Conservation (phyloP, 2,797 vertebrate genomes). For the Sebastes itinus region DNA sequence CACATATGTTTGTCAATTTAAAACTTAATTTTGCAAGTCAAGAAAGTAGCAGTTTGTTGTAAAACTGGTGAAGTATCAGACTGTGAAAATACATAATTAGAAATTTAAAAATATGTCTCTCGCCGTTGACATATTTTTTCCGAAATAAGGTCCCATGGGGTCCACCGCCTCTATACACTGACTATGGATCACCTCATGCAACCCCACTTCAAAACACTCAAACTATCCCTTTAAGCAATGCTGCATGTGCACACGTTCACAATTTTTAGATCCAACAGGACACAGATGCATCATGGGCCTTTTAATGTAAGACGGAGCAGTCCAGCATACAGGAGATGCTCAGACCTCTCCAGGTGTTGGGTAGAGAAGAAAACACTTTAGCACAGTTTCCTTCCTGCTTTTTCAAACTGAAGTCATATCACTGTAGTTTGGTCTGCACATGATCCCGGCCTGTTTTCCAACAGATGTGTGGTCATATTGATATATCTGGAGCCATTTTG, state of each 20-base stretch:
- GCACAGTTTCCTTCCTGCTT: conserved; percentile 4
- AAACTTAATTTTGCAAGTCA: no score
- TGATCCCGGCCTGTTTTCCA: conserved; percentile 9
- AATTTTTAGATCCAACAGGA: conserved; percentile 6
- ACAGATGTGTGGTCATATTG: conserved; percentile 19
- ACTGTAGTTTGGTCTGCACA: conserved; percentile 4
- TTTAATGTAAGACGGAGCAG: not conserved
- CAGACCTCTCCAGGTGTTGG: not conserved
- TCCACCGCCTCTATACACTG: no score
- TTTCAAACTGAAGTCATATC: conserved; percentile 14
- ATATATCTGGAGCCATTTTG: conserved; percentile 22
- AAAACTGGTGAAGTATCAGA: no score
- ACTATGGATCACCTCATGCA: no score
- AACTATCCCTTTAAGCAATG: not conserved
- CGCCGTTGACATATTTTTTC: no score
- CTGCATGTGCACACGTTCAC: conserved; percentile 16
- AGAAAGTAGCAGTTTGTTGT: no score
- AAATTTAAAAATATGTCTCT: no score
- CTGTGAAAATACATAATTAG: no score
- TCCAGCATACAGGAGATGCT: conserved; percentile 5
- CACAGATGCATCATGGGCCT: conserved; percentile 10
- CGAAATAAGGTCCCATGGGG: no score
- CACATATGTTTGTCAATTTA: no score
- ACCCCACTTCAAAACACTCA: no score
- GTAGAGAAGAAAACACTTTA: not conserved